phyloP scores from a whole-genome alignment of 2,888 invertebrate genomes.

The Cynaeus angustus region DNA sequence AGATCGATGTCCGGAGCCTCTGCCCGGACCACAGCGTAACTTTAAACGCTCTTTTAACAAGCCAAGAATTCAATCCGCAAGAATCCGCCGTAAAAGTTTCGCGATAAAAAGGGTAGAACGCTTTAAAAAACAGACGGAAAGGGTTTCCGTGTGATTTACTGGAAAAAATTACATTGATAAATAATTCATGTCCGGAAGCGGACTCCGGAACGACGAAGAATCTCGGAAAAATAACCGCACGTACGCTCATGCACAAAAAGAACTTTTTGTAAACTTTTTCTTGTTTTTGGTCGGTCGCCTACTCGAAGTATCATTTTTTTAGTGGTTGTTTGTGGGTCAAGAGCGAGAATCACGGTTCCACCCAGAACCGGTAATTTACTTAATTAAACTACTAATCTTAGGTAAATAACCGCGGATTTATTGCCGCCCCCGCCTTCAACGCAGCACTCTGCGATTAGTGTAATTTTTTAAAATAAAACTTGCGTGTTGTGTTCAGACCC shows the following conservation, averaged over 20 bases:
- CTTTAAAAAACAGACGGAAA: slow-evolving; percentile 47
- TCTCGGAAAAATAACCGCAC: background rate
- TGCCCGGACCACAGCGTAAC: slow-evolving; percentile 11
- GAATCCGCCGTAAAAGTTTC: slow-evolving; percentile 24
- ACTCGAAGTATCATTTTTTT: too few relatives aligned
- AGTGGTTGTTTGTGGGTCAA: too few relatives aligned
- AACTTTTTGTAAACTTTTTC: too few relatives aligned
- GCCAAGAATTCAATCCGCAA: slow-evolving; percentile 33
- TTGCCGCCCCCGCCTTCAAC: too few relatives aligned
- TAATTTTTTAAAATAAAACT: slow-evolving; percentile 24
- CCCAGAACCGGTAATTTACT: too few relatives aligned
- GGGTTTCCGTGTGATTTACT: slow-evolving; percentile 57
- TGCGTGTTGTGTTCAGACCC: slow-evolving; percentile 29
- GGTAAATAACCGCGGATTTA: too few relatives aligned
- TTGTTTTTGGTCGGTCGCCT: too few relatives aligned
- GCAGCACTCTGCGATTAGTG: background rate
- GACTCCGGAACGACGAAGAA: slow-evolving; percentile 47
- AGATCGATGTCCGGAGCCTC: slow-evolving; percentile 32
- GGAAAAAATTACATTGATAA: slow-evolving; percentile 61
- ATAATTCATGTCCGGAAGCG: slow-evolving; percentile 58
- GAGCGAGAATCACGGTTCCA: too few relatives aligned
- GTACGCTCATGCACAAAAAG: too few relatives aligned
- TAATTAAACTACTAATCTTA: too few relatives aligned
- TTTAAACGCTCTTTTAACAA: slow-evolving; percentile 28
- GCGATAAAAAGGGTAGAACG: slow-evolving; percentile 3